phyloP scores from a whole-genome alignment of 2,888 invertebrate species.

The Magallana nippona region DNA sequence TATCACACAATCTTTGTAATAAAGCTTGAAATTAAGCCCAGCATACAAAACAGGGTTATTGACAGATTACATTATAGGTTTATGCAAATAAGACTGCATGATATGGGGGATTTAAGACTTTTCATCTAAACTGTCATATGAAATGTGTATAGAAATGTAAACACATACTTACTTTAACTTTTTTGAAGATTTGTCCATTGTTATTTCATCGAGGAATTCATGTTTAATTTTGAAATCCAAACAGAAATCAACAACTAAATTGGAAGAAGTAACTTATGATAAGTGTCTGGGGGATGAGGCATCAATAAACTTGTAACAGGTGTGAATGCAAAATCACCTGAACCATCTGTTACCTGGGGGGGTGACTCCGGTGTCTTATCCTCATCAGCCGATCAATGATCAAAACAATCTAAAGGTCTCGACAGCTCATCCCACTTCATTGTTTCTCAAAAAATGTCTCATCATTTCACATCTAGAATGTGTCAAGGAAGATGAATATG shows the following conservation, averaged over 20 bases:
- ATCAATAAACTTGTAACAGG: conserved; percentile 2
- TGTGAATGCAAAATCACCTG: conserved; percentile 12
- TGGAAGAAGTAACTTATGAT: not conserved
- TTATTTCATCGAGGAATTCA: too few relatives aligned
- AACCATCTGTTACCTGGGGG: conserved; percentile 6
- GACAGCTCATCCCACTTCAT: not conserved
- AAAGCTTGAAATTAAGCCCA: not conserved
- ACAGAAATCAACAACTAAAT: too few relatives aligned
- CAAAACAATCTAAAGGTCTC: not conserved
- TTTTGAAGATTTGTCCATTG: not conserved
- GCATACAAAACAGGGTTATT: not conserved
- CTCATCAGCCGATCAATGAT: not conserved
- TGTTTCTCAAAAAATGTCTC: not conserved
- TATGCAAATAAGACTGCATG: not conserved
- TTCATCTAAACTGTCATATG: not conserved
- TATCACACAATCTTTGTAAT: conserved; percentile 5
- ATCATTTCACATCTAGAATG: not conserved
- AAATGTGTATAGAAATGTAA: not conserved
- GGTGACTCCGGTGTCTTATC: not conserved
- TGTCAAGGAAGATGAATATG: not conserved
- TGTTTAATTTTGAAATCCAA: not conserved
- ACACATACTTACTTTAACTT: not conserved
- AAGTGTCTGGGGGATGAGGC: not conserved
- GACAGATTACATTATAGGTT: not conserved
- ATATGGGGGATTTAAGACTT: not conserved